Base-by-base conservation (phyloP, 1,140 invertebrate species). In the Formica exsecta region DNA sequence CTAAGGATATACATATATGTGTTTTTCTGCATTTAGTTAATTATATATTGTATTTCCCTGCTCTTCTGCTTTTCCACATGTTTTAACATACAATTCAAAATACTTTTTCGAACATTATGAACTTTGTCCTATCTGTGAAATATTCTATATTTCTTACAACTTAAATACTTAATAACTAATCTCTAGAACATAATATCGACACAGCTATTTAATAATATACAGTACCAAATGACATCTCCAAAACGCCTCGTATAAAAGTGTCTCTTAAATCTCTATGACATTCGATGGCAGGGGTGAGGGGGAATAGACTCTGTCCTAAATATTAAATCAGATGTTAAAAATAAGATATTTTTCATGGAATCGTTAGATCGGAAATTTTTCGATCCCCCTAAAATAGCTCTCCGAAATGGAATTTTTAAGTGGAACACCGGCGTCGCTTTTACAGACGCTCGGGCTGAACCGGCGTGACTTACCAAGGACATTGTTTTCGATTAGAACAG, bases 401-500 rank as follows among this genome's bases (percentile, higher is more conserved):
- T 48, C 68, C 54, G 19, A 83, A 83, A 73, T 73, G 68, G 25
- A 38, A 73, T 74, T 83, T 83, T 74, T 83, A 61, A 61, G 22
- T 83, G n/a, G 79, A 48, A n/a, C 38, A 80, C 13, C 7, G 54
- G n/a, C 54, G 25, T 73, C 57, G 13, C 41, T 48, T 81, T 83
- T 41, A 83, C 68, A 44, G 68, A 61, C 38, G 29, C 41, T 19
- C 79, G 68, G 38, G n/a, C 57, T 83, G 68, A 83, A n/a, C n/a
- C 38, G 38, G 22, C 9, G n/a, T 83, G 79, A 83, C 79, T 81
- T 61, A 73, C 13, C 79, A 83, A 83, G 79, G 79, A 83, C 68
- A 19, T 29, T 83, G 68, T 83, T 73, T 83, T 74, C n/a, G 79
- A 83, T 83, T 83, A 74, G 79, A 83, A 83, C 25, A 83, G 54